phyloP scores from a whole-genome alignment of 2,113 vertebrate species.

The Nycticryphes semicollaris region DNA sequence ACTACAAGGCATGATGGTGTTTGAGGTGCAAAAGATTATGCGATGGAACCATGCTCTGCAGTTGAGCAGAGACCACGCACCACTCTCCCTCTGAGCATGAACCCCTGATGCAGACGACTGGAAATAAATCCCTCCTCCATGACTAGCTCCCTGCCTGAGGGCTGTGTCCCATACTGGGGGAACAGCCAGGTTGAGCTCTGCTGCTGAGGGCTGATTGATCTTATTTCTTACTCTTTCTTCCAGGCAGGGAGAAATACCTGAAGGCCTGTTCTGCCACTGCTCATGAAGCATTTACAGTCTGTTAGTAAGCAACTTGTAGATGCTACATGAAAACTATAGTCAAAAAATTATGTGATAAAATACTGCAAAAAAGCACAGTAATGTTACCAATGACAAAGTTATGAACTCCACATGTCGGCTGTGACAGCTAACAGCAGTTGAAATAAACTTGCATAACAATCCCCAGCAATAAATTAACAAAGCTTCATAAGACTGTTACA shows the following conservation, averaged over 20 bases:
- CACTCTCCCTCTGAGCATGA: neutral
- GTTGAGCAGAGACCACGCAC: neutral
- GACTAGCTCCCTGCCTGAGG: neutral
- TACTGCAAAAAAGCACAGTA: neutral
- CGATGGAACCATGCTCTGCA: neutral
- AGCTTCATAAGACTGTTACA: neutral
- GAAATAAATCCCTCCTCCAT: neutral
- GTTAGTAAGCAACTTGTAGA: neutral
- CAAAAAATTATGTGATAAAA: neutral
- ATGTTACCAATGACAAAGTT: neutral
- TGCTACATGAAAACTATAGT: neutral
- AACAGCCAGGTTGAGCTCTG: neutral
- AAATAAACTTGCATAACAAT: neutral
- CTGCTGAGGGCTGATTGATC: neutral
- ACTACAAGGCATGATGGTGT: fast-evolving
- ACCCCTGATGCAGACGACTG: neutral
- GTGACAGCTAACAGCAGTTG: neutral
- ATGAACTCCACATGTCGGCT: neutral
- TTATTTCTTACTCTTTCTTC: neutral
- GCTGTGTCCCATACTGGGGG: neutral
- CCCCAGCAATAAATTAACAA: neutral
- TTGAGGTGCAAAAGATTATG: fast-evolving
- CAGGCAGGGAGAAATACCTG: no score
- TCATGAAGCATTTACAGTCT: neutral
- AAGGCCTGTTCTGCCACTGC: neutral